Evolutionary conservation across 2,888 invertebrate genomes (phyloP).

Genomic region (Ormyrus thymus): DNA sequence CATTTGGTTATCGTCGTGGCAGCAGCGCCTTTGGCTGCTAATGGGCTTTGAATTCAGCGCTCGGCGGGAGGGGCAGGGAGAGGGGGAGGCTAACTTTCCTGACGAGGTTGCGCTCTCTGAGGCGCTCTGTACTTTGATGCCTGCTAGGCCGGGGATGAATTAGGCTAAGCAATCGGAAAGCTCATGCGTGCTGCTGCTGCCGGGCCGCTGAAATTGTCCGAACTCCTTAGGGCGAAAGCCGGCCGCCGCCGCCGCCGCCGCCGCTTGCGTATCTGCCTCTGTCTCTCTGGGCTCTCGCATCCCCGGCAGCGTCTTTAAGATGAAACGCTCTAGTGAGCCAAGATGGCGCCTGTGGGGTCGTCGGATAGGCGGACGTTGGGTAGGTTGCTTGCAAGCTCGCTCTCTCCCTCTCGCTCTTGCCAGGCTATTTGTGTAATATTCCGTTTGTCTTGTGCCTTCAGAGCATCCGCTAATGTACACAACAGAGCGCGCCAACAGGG

Average conservation of each 20-base stretch:
- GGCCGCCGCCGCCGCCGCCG: not conserved
- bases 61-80: constrained; percentile 44
- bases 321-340: constrained; percentile 69
- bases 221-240: constrained; percentile 66
- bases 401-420: constrained; percentile 35
- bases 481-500: constrained; percentile 54
- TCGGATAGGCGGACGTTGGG: constrained; percentile 46
- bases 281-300: constrained; percentile 58
- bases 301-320: constrained; percentile 63
- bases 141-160: constrained; percentile 65
- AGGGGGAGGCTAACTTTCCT: constrained; percentile 60
- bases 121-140: constrained; percentile 59
- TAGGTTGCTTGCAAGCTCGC: too few relatives aligned
- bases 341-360: constrained; percentile 65
- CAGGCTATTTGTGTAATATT: constrained; percentile 75
- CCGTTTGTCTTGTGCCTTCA: constrained; percentile 74
- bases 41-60: constrained; percentile 62
- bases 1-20: constrained; percentile 43
- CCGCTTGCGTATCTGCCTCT: constrained; percentile 24
- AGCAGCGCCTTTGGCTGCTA: constrained; percentile 48
- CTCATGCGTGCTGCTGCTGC: constrained; percentile 57
- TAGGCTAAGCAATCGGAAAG: constrained; percentile 73
- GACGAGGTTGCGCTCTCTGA: constrained; percentile 58
- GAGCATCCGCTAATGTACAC: constrained; percentile 75
- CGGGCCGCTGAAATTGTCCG: constrained; percentile 69